Base-by-base conservation (phyloP, 2,888 invertebrate genomes). In the Drosophila glabriapex region DNA sequence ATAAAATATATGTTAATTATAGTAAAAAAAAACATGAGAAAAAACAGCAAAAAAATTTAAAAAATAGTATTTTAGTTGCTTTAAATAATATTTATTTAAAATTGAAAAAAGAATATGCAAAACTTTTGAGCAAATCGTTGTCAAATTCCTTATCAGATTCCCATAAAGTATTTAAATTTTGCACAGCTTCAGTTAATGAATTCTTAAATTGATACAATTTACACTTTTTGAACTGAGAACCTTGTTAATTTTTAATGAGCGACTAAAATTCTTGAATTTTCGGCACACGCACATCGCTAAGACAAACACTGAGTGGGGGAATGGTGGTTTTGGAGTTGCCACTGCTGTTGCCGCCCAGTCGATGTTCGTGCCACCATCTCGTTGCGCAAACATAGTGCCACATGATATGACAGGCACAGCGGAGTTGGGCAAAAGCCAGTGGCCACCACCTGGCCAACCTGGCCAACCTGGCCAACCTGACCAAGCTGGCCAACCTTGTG, bases 331-430 rank as follows among this genome's bases (percentile, higher is more conserved):
- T 29, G 43, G 19, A 54, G 35, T 67, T 29, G 37, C 72, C 43
- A 55, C 72, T 67, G 64, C 56, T 53, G 60, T 22, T 35, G 28
- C 37, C 56, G 49, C 64, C 76, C 61, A 37, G 66, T 35, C 73
- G 60, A 60, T 52, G 82, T 78, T 85, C 85, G 85, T 85, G 85
- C 85, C 66, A 65, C 68, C 72, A 69, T 43, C 78, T 63, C 72
- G 84, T 85, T 85, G 89, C 82, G 86, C 76, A 85, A 78, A 79
- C 78, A 76, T 28, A 31, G 31, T 76, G 78, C 80, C 80, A 78
- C 54, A 79, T 73, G 80, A 78, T 79, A 78, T 78, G 78, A 76
- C 76, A 64, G 72, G 62, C 69, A 16, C 46, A 43, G 12, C 37
- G 29, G 53, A 49, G 33, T 19, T 43, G 39, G 50, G 61, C 70